A percentile compares a stretch with the other conserved stretches of the same genome.
Conservation (phyloP, 2,113 vertebrate species). For the Lophochroa leadbeateri region DNA sequence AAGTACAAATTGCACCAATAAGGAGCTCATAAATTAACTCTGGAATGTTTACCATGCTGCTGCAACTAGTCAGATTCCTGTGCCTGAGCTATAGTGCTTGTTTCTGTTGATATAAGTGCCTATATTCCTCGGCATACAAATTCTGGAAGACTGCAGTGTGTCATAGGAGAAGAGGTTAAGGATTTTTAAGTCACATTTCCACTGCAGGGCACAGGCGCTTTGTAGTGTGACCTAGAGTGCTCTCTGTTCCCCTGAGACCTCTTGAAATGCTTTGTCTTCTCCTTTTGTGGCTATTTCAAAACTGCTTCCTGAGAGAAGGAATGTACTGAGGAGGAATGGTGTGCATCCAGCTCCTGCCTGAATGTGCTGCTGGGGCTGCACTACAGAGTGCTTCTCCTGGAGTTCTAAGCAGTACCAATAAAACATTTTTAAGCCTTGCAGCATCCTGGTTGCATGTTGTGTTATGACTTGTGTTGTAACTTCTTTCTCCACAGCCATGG, state of each 20-base stretch:
- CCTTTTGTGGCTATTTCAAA: neutral
- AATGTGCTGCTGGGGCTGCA: neutral
- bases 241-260: neutral
- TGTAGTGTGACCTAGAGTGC: neutral
- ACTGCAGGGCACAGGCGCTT: neutral
- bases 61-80: neutral
- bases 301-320: neutral
- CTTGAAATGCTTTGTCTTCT: neutral
- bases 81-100: neutral
- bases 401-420: neutral
- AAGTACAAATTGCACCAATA: neutral
- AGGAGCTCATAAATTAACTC: neutral
- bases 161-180: neutral
- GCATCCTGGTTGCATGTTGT: neutral
- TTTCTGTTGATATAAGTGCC: neutral
- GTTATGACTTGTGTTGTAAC: neutral
- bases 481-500: constrained; percentile 76
- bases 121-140: neutral
- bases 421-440: neutral
- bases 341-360: neutral
- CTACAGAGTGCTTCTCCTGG: neutral
- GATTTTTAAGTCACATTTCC: neutral
- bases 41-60: neutral
- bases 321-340: neutral
- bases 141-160: neutral